phyloP scores from a whole-genome alignment of 2,888 invertebrate genomes.

The Thymelicus lineola region DNA sequence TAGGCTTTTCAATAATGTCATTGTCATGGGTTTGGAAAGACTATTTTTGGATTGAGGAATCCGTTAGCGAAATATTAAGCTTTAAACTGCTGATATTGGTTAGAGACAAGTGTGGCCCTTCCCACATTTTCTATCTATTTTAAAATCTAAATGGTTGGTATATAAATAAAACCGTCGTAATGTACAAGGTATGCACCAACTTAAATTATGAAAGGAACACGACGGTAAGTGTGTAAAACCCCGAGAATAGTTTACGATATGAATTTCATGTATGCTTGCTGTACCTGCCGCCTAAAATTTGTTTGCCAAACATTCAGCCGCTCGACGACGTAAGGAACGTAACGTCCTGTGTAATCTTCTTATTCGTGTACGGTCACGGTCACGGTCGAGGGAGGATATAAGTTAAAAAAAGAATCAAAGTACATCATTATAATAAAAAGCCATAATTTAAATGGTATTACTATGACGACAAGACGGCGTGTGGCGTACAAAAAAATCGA shows the following conservation, averaged over 20 bases:
- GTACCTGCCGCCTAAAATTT: neutral
- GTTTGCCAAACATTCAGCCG: neutral
- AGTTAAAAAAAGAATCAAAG: no score
- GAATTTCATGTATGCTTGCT: neutral
- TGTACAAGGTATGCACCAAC: neutral
- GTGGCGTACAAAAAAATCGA: conserved; percentile 73
- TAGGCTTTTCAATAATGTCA: no score
- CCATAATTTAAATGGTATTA: conserved; percentile 63
- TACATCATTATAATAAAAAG: conserved; percentile 44
- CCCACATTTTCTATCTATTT: no score
- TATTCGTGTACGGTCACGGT: no score
- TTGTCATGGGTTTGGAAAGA: no score
- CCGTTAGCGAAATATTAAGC: no score
- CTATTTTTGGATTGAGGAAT: no score
- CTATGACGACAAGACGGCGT: conserved; percentile 56
- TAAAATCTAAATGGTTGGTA: no score
- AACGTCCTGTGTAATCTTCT: neutral
- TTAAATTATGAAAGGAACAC: neutral
- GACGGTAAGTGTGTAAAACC: neutral
- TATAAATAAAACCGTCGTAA: no score
- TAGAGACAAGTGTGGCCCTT: no score
- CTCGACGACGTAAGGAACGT: neutral
- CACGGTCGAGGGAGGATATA: no score
- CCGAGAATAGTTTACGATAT: conserved; percentile 13
- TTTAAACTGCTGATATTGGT: no score